phyloP scores from a whole-genome alignment of 2,888 invertebrate species.

The Tenthredo notha region DNA sequence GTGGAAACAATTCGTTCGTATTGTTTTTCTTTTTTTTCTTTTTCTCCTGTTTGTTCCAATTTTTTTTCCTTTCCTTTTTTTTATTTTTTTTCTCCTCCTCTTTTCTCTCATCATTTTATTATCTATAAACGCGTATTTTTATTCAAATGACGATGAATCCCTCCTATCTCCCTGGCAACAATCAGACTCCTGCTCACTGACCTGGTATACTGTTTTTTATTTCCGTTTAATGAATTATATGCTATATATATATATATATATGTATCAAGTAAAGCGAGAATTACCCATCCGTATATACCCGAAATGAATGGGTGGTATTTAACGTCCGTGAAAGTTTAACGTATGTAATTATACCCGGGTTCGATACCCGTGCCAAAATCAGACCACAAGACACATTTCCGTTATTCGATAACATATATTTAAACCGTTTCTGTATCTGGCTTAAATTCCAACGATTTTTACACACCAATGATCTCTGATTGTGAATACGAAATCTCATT shows the following conservation, averaged over 20 bases:
- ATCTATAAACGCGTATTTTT: constrained; percentile 33
- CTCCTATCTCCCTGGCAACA: constrained; percentile 2
- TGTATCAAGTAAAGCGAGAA: neutral
- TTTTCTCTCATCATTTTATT: neutral
- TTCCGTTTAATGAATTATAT: constrained; percentile 32
- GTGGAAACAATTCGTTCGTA: constrained; percentile 15
- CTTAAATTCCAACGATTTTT: too few species aligned
- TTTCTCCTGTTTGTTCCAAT: neutral
- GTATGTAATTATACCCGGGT: constrained; percentile 1
- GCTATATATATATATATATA: neutral
- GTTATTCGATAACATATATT: neutral
- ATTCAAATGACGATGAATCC: constrained; percentile 16
- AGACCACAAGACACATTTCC: constrained; percentile 1
- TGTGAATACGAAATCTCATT: neutral
- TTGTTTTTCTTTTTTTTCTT: neutral
- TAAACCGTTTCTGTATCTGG: too few species aligned
- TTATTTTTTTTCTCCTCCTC: neutral
- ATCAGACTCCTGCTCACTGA: constrained; percentile 41
- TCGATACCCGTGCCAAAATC: constrained; percentile 16
- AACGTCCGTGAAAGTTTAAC: constrained; percentile 14
- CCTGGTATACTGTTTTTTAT: constrained; percentile 31
- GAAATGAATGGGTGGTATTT: constrained; percentile 18
- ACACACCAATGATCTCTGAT: too few species aligned
- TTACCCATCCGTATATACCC: constrained; percentile 21
- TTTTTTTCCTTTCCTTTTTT: neutral